Conservation (phyloP, 2,888 invertebrate genomes). For the Pristionchus fissidentatus region DNA sequence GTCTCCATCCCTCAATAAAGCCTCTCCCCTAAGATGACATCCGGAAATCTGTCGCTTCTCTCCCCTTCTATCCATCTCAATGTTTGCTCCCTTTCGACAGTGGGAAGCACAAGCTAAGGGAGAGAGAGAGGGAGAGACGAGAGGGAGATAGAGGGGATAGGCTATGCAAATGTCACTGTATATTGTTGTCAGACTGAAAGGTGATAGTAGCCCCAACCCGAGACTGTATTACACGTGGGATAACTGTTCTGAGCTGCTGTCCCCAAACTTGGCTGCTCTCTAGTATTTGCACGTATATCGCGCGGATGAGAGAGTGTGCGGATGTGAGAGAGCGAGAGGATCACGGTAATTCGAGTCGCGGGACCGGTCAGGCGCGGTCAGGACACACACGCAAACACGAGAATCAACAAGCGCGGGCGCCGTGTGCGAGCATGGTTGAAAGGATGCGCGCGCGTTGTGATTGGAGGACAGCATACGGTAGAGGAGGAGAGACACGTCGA, state of each 20-base stretch:
- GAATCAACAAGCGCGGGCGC: slow-evolving; percentile 27
- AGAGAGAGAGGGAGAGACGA: background rate
- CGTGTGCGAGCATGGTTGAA: slow-evolving; percentile 20
- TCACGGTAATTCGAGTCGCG: slow-evolving; percentile 36
- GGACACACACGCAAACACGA: background rate
- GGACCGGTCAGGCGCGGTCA: slow-evolving; percentile 26
- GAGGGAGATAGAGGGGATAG: slow-evolving; percentile 33
- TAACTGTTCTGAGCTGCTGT: background rate
- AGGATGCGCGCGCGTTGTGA: slow-evolving; percentile 6
- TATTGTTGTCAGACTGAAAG: background rate
- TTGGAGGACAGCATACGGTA: slow-evolving; percentile 6
- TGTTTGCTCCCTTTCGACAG: background rate
- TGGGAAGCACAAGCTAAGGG: background rate
- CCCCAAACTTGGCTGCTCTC: slow-evolving; percentile 29
- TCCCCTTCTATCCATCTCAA: background rate
- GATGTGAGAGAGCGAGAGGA: background rate
- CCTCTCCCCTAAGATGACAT: slow-evolving; percentile 9
- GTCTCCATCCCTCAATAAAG: background rate
- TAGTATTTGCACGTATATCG: background rate
- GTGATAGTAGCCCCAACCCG: background rate
- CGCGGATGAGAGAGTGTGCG: background rate
- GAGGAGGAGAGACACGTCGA: background rate
- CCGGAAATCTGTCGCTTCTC: slow-evolving; percentile 36
- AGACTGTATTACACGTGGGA: slow-evolving; percentile 20
- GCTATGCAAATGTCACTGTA: slow-evolving; percentile 46